Conservation (phyloP, 1,140 invertebrate species). For the Prorops nasuta region DNA sequence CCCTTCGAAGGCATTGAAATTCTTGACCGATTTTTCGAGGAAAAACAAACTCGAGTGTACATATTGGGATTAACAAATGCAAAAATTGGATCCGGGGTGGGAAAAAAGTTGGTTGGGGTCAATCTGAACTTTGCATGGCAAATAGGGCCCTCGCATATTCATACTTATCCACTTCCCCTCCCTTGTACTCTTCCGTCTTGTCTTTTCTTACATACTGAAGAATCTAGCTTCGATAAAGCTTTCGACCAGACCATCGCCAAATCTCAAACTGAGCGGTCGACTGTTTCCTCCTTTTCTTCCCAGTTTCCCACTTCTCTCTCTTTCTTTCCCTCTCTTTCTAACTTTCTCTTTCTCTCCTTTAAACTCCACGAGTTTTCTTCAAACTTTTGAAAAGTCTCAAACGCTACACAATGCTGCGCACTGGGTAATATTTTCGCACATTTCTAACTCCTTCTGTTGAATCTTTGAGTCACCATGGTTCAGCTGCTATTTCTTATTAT, state of each 20-base stretch:
- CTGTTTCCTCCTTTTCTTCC: neutral
- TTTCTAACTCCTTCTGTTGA: no score
- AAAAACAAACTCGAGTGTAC: neutral
- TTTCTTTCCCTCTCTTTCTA: neutral
- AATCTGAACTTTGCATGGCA: neutral
- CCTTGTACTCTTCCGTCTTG: neutral
- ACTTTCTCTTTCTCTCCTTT: no score
- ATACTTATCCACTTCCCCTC: neutral
- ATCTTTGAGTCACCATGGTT: no score
- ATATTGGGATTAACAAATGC: neutral
- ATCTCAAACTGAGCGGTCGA: neutral
- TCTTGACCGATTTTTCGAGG: neutral
- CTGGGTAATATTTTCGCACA: no score
- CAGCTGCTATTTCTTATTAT: no score
- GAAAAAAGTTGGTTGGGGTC: neutral
- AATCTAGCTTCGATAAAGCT: neutral
- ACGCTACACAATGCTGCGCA: no score
- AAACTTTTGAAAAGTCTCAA: no score
- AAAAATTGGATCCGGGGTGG: neutral
- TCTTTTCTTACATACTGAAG: neutral
- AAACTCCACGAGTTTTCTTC: no score
- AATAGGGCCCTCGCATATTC: neutral
- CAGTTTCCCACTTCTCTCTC: neutral
- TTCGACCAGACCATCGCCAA: neutral
- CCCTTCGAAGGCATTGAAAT: no score